Evolutionary conservation across 1,140 invertebrate species (phyloP).

Genomic region (Coenobita brevimanus): DNA sequence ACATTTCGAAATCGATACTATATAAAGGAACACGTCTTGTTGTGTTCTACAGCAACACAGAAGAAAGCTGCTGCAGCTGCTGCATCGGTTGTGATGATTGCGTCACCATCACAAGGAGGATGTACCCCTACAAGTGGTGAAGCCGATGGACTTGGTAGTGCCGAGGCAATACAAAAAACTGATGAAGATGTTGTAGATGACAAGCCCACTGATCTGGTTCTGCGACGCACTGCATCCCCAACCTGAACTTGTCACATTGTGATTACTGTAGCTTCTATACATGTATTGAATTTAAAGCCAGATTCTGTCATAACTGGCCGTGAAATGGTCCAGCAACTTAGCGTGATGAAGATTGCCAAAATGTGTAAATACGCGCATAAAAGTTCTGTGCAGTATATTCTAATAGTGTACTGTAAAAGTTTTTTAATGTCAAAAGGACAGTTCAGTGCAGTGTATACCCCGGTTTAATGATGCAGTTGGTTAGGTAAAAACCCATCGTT

Average conservation of each 20-base stretch:
- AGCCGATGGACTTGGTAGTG: slow-evolving; percentile 8
- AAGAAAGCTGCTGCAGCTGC: slow-evolving; percentile 54
- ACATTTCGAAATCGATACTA: slow-evolving; percentile 68
- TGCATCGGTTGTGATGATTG: slow-evolving; percentile 36
- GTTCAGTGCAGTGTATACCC: no score
- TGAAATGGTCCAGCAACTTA: no score
- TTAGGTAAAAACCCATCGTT: no score
- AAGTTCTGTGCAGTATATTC: no score
- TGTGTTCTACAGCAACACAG: slow-evolving; percentile 62
- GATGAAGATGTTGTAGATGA: slow-evolving; percentile 40
- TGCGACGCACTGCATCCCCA: slow-evolving; percentile 39
- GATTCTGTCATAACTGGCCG: no score
- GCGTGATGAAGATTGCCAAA: no score
- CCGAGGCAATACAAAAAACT: background rate
- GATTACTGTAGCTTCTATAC: no score
- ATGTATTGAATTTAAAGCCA: no score
- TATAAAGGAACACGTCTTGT: slow-evolving; percentile 66
- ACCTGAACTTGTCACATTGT: slow-evolving; percentile 11
- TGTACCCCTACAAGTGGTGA: background rate
- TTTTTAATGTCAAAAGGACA: no score
- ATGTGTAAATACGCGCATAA: no score
- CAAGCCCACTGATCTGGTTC: slow-evolving; percentile 45
- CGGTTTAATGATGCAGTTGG: no score
- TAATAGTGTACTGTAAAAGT: no score
- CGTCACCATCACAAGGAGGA: slow-evolving; percentile 12